Evolutionary conservation across 2,797 vertebrate species (phyloP), one percentile per base, ranked within the genome.

Genomic region (Coendou prehensilis): DNA sequence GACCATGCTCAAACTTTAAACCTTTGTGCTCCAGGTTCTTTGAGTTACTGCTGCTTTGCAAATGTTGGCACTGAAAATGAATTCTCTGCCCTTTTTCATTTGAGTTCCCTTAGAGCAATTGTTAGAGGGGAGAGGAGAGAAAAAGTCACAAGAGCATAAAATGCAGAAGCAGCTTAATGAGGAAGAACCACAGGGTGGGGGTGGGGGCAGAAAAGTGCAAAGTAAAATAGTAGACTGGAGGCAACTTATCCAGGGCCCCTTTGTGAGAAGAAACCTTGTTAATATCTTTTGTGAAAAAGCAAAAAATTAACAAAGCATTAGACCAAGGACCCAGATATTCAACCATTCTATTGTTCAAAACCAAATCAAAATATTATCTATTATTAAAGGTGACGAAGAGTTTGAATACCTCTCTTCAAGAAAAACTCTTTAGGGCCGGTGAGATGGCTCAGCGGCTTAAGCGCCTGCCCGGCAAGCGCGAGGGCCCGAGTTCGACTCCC

Each of bases 151-250:
- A 47, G n/a, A 73, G n/a, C n/a, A 26, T 1, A 5, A 23, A 57
- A 2, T 13, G 10, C 33, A 33, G 52, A 73, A 45, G 15, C 26
- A 56, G 4, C 2, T 28, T 79, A 63, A 59, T 52, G 20, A 87
- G 20, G 50, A 83, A n/a, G 30, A 37, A 26, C 2, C 0, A 5
- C 2, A 30, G 50, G 0, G 1, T 8, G 3, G 18, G 23, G 0
- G 22, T 9, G 50, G 2, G 9, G n/a, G 1, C 15, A 33, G 45
- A 41, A 9, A n/a, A 7, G 15, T 0, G 8, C 37, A 15, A 63
- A 37, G 5, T 54, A 17, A 75, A 67, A 59, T 15, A 10, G 15
- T 0, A 50, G 33, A 28, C 10, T 1, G 0, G 9, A 6, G 10
- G 1, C 18, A 5, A 4, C 37, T 52, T 93, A 6, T 59, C 22